Evolutionary conservation across 1,140 invertebrate species (phyloP).

Genomic region (Delia radicum): DNA sequence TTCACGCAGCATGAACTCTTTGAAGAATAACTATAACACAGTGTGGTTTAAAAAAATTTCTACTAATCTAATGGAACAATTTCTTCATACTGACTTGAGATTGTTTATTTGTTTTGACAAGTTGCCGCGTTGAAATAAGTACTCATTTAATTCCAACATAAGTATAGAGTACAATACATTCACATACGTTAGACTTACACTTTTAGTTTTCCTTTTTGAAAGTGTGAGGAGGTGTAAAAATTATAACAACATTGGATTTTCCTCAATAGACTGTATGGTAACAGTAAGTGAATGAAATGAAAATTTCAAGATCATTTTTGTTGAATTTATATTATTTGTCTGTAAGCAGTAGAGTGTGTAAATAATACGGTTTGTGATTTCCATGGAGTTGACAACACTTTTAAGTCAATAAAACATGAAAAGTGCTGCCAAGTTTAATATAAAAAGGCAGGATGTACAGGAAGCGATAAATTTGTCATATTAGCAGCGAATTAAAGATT

Average conservation of each 20-base stretch:
- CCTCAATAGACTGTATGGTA: neutral
- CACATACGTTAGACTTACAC: neutral
- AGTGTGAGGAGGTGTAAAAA: neutral
- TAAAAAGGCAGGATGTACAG: too few relatives aligned
- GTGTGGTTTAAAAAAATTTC: neutral
- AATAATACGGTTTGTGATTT: too few relatives aligned
- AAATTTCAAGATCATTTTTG: neutral
- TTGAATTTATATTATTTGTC: too few relatives aligned
- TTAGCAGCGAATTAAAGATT: too few relatives aligned
- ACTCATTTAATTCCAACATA: neutral
- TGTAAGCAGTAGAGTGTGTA: too few relatives aligned
- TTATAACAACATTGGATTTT: neutral
- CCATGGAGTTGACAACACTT: too few relatives aligned
- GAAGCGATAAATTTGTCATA: too few relatives aligned
- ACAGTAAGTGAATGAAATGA: neutral
- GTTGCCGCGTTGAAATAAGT: conserved; percentile 34
- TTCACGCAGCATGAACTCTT: conserved; percentile 8
- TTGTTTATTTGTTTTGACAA: conserved; percentile 56
- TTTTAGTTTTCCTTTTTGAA: neutral
- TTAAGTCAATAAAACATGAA: too few relatives aligned
- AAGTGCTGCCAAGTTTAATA: too few relatives aligned
- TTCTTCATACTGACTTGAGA: neutral
- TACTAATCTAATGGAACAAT: neutral
- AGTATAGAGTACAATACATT: neutral
- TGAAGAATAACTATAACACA: neutral